A percentile compares a stretch with the other conserved stretches of the same genome.
Evolutionary conservation across 2,113 vertebrate genomes (phyloP).

Genomic region (Noturus placidus): DNA sequence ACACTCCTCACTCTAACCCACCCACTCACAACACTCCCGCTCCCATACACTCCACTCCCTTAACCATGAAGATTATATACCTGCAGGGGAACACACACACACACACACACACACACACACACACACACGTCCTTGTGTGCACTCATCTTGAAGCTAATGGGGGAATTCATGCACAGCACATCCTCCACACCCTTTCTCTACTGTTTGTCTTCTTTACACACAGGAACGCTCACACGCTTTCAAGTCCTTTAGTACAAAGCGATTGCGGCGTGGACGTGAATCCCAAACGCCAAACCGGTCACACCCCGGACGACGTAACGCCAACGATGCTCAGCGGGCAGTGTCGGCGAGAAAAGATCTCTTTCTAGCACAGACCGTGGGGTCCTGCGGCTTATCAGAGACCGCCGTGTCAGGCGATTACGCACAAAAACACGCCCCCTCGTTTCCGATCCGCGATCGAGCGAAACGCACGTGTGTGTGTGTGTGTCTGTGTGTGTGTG

Average conservation of each 20-base stretch:
- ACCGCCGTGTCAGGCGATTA: background rate
- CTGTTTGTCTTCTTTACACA: slow-evolving; percentile 23
- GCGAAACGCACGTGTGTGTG: background rate
- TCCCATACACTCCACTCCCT: slow-evolving; percentile 56
- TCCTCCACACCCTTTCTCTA: slow-evolving; percentile 42
- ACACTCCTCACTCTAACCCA: slow-evolving; percentile 30
- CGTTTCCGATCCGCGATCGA: background rate
- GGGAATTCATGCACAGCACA: slow-evolving; percentile 64
- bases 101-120: slow-evolving; percentile 49
- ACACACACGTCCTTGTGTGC: slow-evolving; percentile 43
- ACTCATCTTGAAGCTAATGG: slow-evolving; percentile 62
- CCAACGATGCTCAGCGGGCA: too few relatives aligned
- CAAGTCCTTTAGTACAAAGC: background rate
- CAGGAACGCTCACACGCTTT: background rate
- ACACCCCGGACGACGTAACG: too few relatives aligned
- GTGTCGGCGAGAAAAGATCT: too few relatives aligned
- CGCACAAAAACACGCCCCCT: background rate
- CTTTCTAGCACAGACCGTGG: background rate
- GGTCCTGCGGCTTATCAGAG: background rate
- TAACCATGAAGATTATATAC: slow-evolving; percentile 57
- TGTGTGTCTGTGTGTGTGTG: too few relatives aligned
- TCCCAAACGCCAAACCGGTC: background rate
- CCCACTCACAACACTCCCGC: slow-evolving; percentile 44
- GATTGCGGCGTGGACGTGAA: background rate
- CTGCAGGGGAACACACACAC: slow-evolving; percentile 49